phyloP scores from a whole-genome alignment of 2,888 invertebrate genomes.

The Ellobium chinense region DNA sequence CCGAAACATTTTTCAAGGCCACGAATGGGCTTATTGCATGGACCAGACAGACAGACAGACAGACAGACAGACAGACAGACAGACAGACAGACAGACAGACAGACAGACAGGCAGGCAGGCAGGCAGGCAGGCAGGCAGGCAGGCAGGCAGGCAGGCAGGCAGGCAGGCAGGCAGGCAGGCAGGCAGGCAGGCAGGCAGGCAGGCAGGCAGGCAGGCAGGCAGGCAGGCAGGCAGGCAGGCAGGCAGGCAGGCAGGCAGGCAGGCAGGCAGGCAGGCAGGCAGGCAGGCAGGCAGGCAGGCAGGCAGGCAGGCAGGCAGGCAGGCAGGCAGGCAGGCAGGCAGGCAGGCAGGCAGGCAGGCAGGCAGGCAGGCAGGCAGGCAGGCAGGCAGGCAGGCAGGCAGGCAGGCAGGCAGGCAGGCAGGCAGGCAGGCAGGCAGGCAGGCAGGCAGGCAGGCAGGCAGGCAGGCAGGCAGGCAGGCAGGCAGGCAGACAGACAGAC shows the following conservation, averaged over 20 bases:
- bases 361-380: not conserved
- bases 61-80: slow-evolving; percentile 8
- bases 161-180: not conserved
- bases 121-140: not conserved
- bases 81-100: not conserved
- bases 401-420: not conserved
- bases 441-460: not conserved
- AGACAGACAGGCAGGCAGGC: not conserved
- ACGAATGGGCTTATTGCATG: not conserved
- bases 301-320: not conserved
- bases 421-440: not conserved
- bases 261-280: not conserved
- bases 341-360: not conserved
- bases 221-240: not conserved
- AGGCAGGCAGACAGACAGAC: slow-evolving; percentile 23
- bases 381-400: not conserved
- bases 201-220: not conserved
- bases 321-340: not conserved
- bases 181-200: not conserved
- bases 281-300: not conserved
- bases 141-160: not conserved
- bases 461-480: not conserved
- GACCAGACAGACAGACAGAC: not conserved
- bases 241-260: not conserved
- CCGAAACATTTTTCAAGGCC: too few species aligned